These are phyloP conservation scores for Meleagris gallopavo DNA, from an alignment of 2,113 vertebrate genomes.

Conservation along the genomic window DNA sequence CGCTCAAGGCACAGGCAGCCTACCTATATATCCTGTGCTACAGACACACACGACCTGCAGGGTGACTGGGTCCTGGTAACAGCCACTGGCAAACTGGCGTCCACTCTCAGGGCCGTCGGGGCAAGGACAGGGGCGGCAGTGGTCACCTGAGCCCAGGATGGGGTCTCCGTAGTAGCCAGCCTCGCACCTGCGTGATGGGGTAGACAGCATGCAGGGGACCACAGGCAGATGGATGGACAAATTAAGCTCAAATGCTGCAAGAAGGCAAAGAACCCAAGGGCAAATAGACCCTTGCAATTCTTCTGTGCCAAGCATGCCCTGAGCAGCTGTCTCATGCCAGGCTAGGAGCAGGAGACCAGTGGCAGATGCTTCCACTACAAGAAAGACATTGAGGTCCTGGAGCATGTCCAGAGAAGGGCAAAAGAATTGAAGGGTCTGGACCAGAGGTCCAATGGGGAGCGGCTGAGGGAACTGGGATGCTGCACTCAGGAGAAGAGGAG, in stretches of 20 bases:
- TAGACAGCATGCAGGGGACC: neutral
- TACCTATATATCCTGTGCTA: conserved; percentile 89
- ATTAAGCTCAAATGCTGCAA: neutral
- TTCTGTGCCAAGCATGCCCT: neutral
- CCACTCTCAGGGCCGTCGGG: conserved; percentile 89
- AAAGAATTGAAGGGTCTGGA: too few relatives aligned
- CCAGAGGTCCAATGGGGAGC: too few relatives aligned
- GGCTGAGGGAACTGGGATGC: too few relatives aligned
- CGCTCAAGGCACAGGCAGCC: neutral
- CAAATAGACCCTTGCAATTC: neutral
- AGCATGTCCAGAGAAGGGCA: too few relatives aligned
- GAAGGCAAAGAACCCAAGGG: neutral
- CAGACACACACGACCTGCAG: conserved; percentile 89
- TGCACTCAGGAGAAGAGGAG: neutral
- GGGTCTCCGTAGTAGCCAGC: conserved; percentile 93
- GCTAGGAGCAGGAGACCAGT: neutral
- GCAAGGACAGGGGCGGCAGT: conserved; percentile 94
- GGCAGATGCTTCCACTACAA: neutral
- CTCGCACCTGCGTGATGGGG: conserved; percentile 81
- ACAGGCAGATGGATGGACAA: neutral
- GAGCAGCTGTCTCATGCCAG: neutral
- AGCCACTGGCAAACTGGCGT: conserved; percentile 89
- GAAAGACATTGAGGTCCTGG: too few relatives aligned
- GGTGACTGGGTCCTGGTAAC: conserved; percentile 84
- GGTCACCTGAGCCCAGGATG: conserved; percentile 90